Evolutionary conservation across 1,140 invertebrate species (phyloP).

Genomic region (Lasioglossum albipes): DNA sequence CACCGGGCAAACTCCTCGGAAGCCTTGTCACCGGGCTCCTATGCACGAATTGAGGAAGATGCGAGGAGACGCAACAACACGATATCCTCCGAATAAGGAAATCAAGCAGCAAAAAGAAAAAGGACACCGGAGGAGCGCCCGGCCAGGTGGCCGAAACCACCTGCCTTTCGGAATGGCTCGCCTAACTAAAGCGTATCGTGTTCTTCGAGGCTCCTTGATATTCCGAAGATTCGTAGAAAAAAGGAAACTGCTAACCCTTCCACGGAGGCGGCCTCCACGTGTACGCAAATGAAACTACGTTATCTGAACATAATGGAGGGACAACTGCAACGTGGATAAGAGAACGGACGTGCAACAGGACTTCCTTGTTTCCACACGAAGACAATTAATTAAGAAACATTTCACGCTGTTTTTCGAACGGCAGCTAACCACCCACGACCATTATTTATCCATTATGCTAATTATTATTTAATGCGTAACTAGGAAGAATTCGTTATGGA

Average conservation of each 20-base stretch:
- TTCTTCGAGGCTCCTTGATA: constrained; percentile 42
- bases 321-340: no score
- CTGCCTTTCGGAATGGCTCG: constrained; percentile 56
- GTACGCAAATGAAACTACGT: no score
- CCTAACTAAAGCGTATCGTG: constrained; percentile 55
- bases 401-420: no score
- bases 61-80: constrained; percentile 42
- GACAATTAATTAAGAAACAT: neutral
- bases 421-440: no score
- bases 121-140: constrained; percentile 26
- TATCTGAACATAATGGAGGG: no score
- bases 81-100: constrained; percentile 50
- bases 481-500: no score
- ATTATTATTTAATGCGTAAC: no score
- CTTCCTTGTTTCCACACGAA: neutral
- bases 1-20: neutral
- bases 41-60: constrained; percentile 20
- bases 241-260: constrained; percentile 14
- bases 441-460: no score
- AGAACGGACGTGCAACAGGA: no score
- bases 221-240: constrained; percentile 23
- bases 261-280: no score
- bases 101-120: constrained; percentile 47
- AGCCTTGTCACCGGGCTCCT: constrained; percentile 6
- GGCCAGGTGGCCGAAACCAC: constrained; percentile 62